These are phyloP conservation scores for Canis aureus DNA, from an alignment of 2,113 vertebrate genomes.

Conservation along the genomic window DNA sequence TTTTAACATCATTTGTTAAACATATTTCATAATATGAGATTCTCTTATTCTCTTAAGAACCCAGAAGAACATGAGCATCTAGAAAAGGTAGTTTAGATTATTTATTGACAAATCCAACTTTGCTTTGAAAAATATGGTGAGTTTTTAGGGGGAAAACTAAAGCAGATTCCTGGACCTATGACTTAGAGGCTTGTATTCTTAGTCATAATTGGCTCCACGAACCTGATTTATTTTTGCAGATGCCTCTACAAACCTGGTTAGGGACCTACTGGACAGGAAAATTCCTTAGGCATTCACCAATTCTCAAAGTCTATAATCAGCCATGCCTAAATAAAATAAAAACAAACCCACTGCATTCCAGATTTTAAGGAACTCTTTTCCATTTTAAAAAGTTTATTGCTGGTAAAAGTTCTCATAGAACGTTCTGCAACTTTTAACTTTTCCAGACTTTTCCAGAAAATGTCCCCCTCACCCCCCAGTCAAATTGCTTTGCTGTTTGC, in stretches of 20 bases:
- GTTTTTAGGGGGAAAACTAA: background rate
- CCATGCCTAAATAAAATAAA: background rate
- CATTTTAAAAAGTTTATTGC: background rate
- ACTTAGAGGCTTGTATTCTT: background rate
- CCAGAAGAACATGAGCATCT: background rate
- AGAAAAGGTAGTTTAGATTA: background rate
- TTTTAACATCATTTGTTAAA: background rate
- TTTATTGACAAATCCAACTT: background rate
- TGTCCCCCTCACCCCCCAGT: fast-evolving
- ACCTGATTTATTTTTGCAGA: background rate
- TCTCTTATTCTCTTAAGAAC: background rate
- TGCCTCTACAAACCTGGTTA: background rate
- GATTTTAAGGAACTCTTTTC: background rate
- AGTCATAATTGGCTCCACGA: background rate
- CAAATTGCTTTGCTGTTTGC: background rate
- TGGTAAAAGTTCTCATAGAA: background rate
- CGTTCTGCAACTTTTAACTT: background rate
- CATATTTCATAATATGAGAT: background rate
- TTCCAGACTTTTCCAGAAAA: background rate
- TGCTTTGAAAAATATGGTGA: background rate
- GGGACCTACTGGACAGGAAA: background rate
- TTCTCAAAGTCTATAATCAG: background rate
- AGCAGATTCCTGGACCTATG: no score
- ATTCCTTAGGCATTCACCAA: background rate
- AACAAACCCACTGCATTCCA: background rate